phyloP scores from a whole-genome alignment of 2,113 vertebrate genomes.

The Otis tarda region DNA sequence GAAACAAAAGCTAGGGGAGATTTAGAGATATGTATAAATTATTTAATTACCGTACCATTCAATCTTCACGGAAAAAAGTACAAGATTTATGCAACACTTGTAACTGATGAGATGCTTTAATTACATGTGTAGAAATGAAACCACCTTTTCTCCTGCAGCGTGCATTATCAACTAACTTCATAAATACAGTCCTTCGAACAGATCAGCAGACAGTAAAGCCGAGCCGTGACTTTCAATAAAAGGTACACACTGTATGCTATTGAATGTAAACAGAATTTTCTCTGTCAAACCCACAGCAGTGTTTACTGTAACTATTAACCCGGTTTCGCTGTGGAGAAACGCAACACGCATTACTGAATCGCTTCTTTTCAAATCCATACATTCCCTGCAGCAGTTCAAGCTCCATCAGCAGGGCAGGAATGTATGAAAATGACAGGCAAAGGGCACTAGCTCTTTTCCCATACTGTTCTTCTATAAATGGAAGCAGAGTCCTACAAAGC shows the following conservation, averaged over 20 bases:
- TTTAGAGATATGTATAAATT: background rate
- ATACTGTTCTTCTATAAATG: constrained; percentile 77
- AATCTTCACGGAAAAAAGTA: background rate
- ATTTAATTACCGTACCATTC: background rate
- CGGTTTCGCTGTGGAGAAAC: constrained; percentile 53
- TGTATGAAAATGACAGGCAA: constrained; percentile 80
- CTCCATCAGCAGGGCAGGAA: constrained; percentile 76
- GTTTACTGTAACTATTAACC: constrained; percentile 48
- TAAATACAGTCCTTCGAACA: background rate
- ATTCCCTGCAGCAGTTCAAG: constrained; percentile 73
- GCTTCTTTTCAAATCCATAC: constrained; percentile 70
- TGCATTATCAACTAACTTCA: background rate
- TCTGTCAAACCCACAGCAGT: constrained; percentile 48
- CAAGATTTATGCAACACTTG: background rate
- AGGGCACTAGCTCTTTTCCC: constrained; percentile 72
- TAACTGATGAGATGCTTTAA: background rate
- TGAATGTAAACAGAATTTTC: constrained; percentile 62
- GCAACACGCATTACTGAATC: constrained; percentile 52
- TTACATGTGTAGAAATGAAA: constrained; percentile 29
- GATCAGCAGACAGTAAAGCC: constrained; percentile 10
- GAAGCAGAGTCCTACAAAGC: constrained; percentile 67
- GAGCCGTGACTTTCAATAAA: background rate
- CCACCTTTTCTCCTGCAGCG: background rate
- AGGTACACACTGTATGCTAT: background rate
- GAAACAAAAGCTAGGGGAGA: background rate